phyloP scores from a whole-genome alignment of 2,113 vertebrate species.

The Neolamprologus devosi region DNA sequence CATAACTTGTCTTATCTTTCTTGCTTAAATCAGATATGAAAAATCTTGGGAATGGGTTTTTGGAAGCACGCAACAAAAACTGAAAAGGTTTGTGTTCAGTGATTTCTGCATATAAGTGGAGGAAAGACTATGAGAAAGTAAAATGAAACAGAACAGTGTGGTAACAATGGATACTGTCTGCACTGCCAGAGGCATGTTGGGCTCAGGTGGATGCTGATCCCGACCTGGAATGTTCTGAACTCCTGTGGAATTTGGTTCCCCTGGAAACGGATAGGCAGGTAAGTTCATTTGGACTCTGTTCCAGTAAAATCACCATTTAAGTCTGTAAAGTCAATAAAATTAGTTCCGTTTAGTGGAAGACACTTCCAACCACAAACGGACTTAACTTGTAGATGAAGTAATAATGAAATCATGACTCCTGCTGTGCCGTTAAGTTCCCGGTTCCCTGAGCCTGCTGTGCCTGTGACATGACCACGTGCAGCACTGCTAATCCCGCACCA shows the following conservation, averaged over 20 bases:
- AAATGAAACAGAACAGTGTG: background rate
- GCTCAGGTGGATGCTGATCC: conserved; percentile 47
- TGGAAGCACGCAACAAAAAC: background rate
- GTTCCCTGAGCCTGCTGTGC: background rate
- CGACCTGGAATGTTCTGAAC: conserved; percentile 15
- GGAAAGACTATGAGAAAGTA: background rate
- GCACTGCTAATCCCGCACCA: background rate
- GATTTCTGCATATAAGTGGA: background rate
- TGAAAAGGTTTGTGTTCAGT: background rate
- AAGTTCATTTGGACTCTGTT: background rate
- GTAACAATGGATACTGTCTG: background rate
- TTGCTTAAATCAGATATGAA: background rate
- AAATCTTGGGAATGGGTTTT: background rate
- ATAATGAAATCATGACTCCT: background rate
- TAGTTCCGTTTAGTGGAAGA: background rate
- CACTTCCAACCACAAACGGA: rapidly evolving
- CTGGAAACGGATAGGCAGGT: conserved; percentile 38
- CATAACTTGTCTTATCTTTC: background rate
- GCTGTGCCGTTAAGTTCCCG: background rate
- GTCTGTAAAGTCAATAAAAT: background rate
- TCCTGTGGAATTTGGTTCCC: conserved; percentile 3
- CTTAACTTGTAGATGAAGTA: background rate
- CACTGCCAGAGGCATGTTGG: background rate
- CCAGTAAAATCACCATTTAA: background rate
- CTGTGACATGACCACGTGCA: background rate